A percentile compares a stretch with the other conserved stretches of the same genome.
Evolutionary conservation across 2,797 vertebrate species (phyloP).

Genomic region (Chrysocyon brachyurus): DNA sequence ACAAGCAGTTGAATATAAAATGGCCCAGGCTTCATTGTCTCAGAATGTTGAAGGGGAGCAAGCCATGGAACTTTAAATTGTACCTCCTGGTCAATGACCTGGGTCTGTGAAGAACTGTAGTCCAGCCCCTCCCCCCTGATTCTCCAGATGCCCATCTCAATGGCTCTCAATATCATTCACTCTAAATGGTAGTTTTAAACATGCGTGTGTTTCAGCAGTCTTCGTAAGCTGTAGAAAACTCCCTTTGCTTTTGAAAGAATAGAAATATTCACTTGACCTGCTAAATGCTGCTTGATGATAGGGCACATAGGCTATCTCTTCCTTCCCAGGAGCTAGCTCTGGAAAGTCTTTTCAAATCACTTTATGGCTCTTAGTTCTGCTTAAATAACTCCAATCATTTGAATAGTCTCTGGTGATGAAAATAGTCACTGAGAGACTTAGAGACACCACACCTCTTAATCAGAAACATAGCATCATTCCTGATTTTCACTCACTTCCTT

Average conservation of each 20-base stretch:
- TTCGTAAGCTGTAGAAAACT: not conserved
- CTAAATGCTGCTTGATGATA: constrained; percentile 66
- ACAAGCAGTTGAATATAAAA: constrained; percentile 80
- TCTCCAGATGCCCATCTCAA: not conserved
- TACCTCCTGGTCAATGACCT: constrained; percentile 62
- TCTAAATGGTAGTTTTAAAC: constrained; percentile 43
- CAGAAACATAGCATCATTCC: constrained; percentile 27
- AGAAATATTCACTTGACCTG: constrained; percentile 60
- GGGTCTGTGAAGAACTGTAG: constrained; percentile 75
- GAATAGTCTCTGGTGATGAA: constrained; percentile 74
- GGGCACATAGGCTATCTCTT: constrained; percentile 1
- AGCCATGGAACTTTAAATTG: constrained; percentile 82
- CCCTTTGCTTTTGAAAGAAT: constrained; percentile 40
- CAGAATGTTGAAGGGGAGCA: not conserved
- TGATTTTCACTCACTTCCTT: not conserved
- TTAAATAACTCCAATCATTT: constrained; percentile 57
- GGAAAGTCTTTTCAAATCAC: constrained; percentile 40
- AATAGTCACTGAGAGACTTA: not conserved
- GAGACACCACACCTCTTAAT: constrained; percentile 54
- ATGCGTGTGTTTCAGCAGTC: constrained; percentile 57
- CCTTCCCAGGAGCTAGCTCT: not conserved
- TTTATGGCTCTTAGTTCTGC: not conserved
- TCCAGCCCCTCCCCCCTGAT: constrained; percentile 59
- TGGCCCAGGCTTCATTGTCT: not conserved
- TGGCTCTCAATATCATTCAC: constrained; percentile 65